Base-by-base conservation (phyloP, 2,888 invertebrate genomes). In the Dynastes maya region DNA sequence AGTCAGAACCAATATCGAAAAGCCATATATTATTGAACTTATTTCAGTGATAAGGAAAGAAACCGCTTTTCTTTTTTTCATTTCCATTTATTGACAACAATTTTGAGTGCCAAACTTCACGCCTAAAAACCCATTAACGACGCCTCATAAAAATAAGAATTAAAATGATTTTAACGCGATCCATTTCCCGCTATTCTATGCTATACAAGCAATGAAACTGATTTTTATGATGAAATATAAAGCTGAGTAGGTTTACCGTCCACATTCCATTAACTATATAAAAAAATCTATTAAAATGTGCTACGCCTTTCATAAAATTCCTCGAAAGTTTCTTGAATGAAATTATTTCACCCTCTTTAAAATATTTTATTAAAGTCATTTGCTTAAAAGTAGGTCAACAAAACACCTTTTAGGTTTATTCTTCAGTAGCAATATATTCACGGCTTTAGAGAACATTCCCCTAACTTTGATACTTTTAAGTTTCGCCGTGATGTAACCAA, bases 351-450 rank as follows among this genome's bases (percentile, higher is more conserved):
- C 72, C 45, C 45, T 61, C 45, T 45, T 74, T 74, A 61, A 74
- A 74, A 74, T 74, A 74, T 74, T 74, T 74, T 74, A 61, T 61
- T 74, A 74, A 74, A 74, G 61, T 27, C 72, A 61, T 61, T 74
- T 40, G 61, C 13, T n/a, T 29, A 13, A 61, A 74, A 74, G 58
- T 74, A 74, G 72, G 72, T 74, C 72, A 74, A 27, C 72, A 74
- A 74, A 74, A 74, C 72, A 74, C 61, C 13, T 61, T 61, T 55
- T 45, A 22, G 11, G 22, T 40, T 58, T 45, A 61, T 74, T 74
- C 29, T 74, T 74, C 61, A 8, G 40, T 58, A 40, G 58, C 72
- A 61, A 72, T 72, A 74, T 74, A 61, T 61, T 45, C 45, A 40
- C 61, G 16, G n/a, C 45, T 74, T 63, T 45, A 61, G 27, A 5